phyloP scores from a whole-genome alignment of 2,113 vertebrate species.

The Elephantulus edwardii region DNA sequence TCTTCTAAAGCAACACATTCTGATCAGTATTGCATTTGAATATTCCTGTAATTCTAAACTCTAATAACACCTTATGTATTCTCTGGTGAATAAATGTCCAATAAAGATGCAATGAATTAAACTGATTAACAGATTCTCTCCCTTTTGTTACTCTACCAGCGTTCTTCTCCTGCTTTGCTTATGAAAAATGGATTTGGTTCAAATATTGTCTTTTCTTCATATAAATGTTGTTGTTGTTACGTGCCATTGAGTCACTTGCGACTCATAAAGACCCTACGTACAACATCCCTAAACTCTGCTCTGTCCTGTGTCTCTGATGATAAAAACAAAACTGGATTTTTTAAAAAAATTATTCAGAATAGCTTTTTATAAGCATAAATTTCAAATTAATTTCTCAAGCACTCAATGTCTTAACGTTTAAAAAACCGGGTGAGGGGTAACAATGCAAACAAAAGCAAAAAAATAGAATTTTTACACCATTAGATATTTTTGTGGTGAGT shows the following conservation, averaged over 20 bases:
- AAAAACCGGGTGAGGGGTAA: too few species aligned
- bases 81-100: not conserved
- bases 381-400: not conserved
- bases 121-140: not conserved
- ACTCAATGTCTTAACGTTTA: constrained; percentile 9
- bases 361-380: not conserved
- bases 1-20: not conserved
- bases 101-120: not conserved
- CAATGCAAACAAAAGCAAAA: not conserved
- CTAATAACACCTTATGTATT: not conserved
- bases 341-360: too few species aligned
- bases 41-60: not conserved
- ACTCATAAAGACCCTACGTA: too few species aligned
- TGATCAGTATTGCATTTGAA: not conserved
- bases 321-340: not conserved
- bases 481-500: not conserved
- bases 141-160: not conserved
- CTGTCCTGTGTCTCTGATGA: not conserved
- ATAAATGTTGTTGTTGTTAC: too few species aligned
- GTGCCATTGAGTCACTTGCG: too few species aligned
- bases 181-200: not conserved
- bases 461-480: not conserved
- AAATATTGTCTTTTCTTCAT: not conserved
- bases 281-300: too few species aligned
- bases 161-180: not conserved